These are phyloP conservation scores for Pipa parva DNA, from an alignment of 2,113 vertebrate genomes.

Conservation along the genomic window DNA sequence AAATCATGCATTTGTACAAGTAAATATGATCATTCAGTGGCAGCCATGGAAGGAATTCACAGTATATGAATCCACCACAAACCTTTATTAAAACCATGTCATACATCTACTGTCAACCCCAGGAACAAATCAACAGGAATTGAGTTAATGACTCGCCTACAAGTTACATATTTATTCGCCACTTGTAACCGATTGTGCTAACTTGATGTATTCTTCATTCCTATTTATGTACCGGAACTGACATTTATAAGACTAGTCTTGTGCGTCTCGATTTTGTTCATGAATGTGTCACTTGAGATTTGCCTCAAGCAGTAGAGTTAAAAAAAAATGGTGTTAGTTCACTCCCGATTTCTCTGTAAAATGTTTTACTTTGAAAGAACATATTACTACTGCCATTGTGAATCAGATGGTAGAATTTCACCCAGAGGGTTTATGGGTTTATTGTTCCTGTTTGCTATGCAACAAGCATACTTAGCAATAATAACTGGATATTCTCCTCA, in stretches of 20 bases:
- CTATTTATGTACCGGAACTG: slow-evolving; percentile 8
- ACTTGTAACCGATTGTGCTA: neutral
- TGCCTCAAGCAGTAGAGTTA: neutral
- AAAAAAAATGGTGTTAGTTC: neutral
- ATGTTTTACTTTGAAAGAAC: slow-evolving; percentile 14
- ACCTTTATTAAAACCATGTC: neutral
- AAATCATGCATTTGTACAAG: neutral
- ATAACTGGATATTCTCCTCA: neutral
- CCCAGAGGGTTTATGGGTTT: neutral
- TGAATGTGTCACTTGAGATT: slow-evolving; percentile 5
- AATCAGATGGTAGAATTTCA: neutral
- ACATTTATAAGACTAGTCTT: slow-evolving; percentile 14
- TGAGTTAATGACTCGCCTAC: neutral
- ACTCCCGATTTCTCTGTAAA: neutral
- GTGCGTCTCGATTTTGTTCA: neutral
- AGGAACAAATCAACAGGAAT: neutral
- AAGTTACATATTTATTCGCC: neutral
- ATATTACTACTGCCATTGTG: neutral
- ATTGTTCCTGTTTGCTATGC: neutral
- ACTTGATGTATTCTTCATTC: slow-evolving; percentile 6
- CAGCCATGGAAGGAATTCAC: neutral
- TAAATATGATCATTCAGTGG: neutral
- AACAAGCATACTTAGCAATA: neutral
- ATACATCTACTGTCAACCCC: neutral
- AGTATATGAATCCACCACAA: neutral